These are phyloP conservation scores for Drosophila monieri DNA, from an alignment of 2,888 invertebrate genomes.

Conservation along the genomic window DNA sequence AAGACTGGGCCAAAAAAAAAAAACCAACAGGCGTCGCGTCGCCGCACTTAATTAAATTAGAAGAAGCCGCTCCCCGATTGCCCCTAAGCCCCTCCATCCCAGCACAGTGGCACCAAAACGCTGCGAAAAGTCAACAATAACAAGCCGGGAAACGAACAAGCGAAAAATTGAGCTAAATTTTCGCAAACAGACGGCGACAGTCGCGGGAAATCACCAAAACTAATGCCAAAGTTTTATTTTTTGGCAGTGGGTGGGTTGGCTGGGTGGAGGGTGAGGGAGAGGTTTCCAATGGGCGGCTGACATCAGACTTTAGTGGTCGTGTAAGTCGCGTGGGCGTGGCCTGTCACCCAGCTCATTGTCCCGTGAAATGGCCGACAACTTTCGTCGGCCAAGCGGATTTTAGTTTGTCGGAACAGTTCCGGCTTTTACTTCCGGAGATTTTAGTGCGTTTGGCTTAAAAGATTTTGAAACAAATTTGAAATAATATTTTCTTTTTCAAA, in stretches of 20 bases:
- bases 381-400: constrained; percentile 56
- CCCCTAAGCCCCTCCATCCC: constrained; percentile 3
- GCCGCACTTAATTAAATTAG: constrained; percentile 77
- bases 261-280: neutral
- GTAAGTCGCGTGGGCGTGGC: constrained; percentile 40
- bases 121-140: constrained; percentile 53
- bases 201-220: constrained; percentile 70
- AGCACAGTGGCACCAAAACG: constrained; percentile 59
- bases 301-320: constrained; percentile 59
- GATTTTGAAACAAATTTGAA: neutral
- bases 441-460: neutral
- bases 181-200: constrained; percentile 43
- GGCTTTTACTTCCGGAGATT: constrained; percentile 14
- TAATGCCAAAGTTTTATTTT: constrained; percentile 66
- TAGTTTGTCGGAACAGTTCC: constrained; percentile 26
- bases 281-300: constrained; percentile 23
- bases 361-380: constrained; percentile 72
- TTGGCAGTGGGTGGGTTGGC: neutral
- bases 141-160: constrained; percentile 33
- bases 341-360: constrained; percentile 56
- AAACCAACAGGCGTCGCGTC: constrained; percentile 66
- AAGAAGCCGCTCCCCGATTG: constrained; percentile 38
- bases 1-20: constrained; percentile 25
- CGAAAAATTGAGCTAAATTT: constrained; percentile 38
- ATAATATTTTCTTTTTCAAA: neutral